Evolutionary conservation across 2,113 vertebrate species (phyloP).

Genomic region (Thalassoma bifasciatum): DNA sequence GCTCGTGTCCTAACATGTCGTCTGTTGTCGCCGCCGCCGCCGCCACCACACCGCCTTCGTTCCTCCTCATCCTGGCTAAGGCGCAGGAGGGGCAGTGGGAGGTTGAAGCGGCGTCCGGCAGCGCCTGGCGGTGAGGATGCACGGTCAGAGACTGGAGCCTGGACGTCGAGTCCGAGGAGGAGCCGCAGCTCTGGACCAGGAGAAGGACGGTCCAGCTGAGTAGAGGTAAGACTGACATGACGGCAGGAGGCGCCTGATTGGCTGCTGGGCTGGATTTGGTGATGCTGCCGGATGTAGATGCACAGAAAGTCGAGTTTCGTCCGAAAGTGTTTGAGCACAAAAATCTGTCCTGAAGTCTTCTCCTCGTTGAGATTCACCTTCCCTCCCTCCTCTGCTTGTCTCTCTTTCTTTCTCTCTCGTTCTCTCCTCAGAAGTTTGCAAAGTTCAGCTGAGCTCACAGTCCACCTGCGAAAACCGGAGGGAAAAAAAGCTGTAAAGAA

Average conservation of each 20-base stretch:
- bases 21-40: background rate
- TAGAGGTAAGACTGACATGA: conserved; percentile 88
- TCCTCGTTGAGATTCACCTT: background rate
- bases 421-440: conserved; percentile 65
- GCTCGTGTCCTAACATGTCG: conserved; percentile 80
- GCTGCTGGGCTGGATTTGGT: conserved; percentile 3
- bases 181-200: conserved; percentile 67
- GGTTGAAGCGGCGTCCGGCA: conserved; percentile 77
- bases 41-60: conserved; percentile 11
- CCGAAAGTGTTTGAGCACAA: background rate
- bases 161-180: conserved; percentile 49
- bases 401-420: conserved; percentile 36
- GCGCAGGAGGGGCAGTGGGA: conserved; percentile 92
- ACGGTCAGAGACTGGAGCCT: conserved; percentile 17
- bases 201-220: conserved; percentile 89
- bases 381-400: conserved; percentile 15
- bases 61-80: conserved; percentile 85
- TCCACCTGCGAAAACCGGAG: conserved; percentile 69
- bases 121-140: conserved; percentile 35
- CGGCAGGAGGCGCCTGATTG: conserved; percentile 62
- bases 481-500: conserved; percentile 55
- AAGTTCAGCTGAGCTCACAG: conserved; percentile 63
- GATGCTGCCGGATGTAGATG: conserved; percentile 35
- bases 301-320: conserved; percentile 19
- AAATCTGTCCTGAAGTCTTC: background rate